Percentiles rank a stretch among this genome's conserved stretches.
These are phyloP conservation scores for Hemicordylus capensis DNA, from an alignment of 2,113 vertebrate genomes.

Conservation along the genomic window DNA sequence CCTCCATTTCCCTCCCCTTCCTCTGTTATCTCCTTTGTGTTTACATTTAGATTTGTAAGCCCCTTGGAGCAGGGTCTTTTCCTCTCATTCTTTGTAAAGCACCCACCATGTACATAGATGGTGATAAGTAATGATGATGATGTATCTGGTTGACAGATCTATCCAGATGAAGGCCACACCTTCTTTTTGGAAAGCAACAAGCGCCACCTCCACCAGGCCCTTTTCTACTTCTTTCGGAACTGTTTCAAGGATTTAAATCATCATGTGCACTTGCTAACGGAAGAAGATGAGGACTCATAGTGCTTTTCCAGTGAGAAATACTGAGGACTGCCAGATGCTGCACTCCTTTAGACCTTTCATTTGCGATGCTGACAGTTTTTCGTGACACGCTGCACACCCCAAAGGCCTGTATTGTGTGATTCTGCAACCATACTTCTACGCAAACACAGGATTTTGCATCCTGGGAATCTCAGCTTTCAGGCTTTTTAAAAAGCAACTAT, in stretches of 20 bases:
- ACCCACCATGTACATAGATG: too few species aligned
- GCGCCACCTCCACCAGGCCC: slow-evolving; percentile 75
- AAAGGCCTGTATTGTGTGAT: too few species aligned
- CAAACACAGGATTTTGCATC: too few species aligned
- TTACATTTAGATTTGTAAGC: background rate
- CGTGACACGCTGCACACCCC: background rate
- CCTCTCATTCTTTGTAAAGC: too few species aligned
- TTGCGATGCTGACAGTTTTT: background rate
- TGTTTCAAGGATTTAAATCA: slow-evolving; percentile 69
- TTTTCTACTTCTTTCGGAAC: slow-evolving; percentile 76
- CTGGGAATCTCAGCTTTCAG: background rate
- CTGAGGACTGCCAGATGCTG: background rate
- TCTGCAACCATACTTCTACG: background rate
- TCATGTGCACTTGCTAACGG: background rate
- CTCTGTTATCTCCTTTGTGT: too few species aligned
- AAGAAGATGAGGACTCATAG: background rate
- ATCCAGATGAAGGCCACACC: slow-evolving; percentile 81
- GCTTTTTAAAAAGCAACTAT: background rate
- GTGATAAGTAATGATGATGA: too few species aligned
- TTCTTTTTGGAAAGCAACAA: slow-evolving; percentile 73
- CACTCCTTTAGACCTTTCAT: background rate
- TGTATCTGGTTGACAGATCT: slow-evolving; percentile 42
- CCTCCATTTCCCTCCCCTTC: too few species aligned
- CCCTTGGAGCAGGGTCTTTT: background rate
- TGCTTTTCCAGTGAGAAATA: background rate